These are phyloP conservation scores for Nephrotoma guestfalica DNA, from an alignment of 2,888 invertebrate genomes.

Conservation along the genomic window DNA sequence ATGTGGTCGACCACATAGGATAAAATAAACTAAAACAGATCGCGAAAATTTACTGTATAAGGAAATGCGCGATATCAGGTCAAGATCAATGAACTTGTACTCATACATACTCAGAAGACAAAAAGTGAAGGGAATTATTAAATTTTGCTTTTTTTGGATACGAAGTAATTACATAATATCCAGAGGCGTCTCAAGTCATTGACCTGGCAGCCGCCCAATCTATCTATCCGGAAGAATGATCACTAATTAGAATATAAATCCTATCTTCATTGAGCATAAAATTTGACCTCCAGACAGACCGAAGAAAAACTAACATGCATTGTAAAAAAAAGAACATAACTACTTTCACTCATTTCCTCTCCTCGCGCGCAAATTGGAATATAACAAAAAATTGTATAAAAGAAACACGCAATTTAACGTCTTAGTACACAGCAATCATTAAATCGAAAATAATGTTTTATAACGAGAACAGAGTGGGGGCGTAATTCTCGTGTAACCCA, in stretches of 20 bases:
- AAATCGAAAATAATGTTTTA: background rate
- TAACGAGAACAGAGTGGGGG: background rate
- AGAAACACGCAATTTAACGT: background rate
- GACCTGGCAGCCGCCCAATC: background rate
- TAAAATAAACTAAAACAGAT: background rate
- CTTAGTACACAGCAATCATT: background rate
- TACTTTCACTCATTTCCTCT: conserved; percentile 4
- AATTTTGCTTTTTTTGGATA: background rate
- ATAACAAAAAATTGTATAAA: background rate
- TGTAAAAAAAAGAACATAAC: background rate
- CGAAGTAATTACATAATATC: background rate
- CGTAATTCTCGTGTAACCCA: background rate
- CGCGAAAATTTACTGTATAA: background rate
- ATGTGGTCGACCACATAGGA: conserved; percentile 5
- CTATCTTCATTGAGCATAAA: conserved; percentile 2
- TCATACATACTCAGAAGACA: background rate
- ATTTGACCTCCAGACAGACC: conserved; percentile 5
- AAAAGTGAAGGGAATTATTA: background rate
- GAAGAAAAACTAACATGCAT: background rate
- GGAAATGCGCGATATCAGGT: background rate
- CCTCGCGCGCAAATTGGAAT: background rate
- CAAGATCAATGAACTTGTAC: background rate
- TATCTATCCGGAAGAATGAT: background rate
- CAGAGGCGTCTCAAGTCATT: background rate
- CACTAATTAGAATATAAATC: background rate